Percentiles rank a stretch among this genome's conserved stretches.
Conservation (phyloP, 1,140 invertebrate genomes). For the Rhizoglyphus robini region DNA sequence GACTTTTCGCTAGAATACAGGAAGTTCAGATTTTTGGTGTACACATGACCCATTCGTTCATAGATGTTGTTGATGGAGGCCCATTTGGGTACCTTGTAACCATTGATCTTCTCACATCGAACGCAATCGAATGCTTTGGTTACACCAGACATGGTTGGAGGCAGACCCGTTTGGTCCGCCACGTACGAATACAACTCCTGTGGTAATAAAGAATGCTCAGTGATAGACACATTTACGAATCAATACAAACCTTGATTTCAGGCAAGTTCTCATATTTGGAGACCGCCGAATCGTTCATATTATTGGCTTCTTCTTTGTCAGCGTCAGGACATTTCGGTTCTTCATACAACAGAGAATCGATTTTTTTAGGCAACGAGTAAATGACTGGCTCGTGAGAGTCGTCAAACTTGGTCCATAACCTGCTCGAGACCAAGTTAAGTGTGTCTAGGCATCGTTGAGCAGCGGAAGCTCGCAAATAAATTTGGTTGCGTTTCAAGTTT, state of each 20-base stretch:
- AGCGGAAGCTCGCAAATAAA: too few species aligned
- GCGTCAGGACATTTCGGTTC: conserved; percentile 5
- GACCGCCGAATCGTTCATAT: not conserved
- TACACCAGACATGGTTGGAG: not conserved
- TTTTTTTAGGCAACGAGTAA: conserved; percentile 5
- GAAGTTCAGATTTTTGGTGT: not conserved
- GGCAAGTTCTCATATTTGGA: not conserved
- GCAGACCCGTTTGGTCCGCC: conserved; percentile 4
- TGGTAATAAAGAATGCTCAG: not conserved
- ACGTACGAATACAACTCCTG: conserved; percentile 1
- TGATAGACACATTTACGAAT: not conserved
- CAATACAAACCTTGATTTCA: not conserved
- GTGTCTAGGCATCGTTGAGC: too few species aligned
- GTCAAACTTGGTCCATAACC: not conserved
- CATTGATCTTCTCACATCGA: conserved; percentile 6
- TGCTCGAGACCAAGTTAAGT: not conserved
- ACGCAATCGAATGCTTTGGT: conserved; percentile 14
- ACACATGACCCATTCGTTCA: conserved; percentile 8
- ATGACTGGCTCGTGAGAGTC: not conserved
- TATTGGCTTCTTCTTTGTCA: not conserved
- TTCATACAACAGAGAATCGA: conserved; percentile 8
- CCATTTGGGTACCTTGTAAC: not conserved
- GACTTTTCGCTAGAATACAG: not conserved
- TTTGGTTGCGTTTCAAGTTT: too few species aligned
- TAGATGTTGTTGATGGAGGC: not conserved